Evolutionary conservation across 1,140 invertebrate genomes (phyloP), one percentile per base, ranked within the genome.

Genomic region (Bombus waltoni): DNA sequence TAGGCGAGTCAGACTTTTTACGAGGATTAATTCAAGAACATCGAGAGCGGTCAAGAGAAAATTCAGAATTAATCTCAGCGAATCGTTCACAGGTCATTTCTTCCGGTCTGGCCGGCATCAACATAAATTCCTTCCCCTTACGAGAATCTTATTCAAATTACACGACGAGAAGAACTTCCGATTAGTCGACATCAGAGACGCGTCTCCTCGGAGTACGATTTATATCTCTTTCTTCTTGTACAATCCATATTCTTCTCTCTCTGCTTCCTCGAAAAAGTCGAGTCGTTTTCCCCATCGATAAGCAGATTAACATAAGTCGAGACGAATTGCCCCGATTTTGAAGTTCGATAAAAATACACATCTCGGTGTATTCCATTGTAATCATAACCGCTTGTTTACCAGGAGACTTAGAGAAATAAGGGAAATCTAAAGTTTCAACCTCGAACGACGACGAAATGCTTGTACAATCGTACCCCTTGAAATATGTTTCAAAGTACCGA

Each of bases 31-130:
- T 82, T 71, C 25, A 40, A 57, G 22, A 53, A 53, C 25, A 74
- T 11, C 57, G 38, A 65, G 38, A 66, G 66, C 81, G 68, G 72
- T 38, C 71, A 35, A 32, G 70, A 10, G 59, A 59, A 57, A 72
- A 25, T 70, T 65, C 6, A 18, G 53, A 81, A 90, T 90, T 90
- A 86, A 91, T 91, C 74, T 73, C 47, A 53, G n/a, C 71, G 76
- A 89, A 87, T 83, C 80, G 81, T 93, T 94, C 86, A 93, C 93
- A 87, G 89, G 53, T 92, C 93, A 92, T 94, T 94, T 89, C 88
- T 88, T 87, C 68, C 66, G 77, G 74, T 73, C 82, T 84, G 72
- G 18, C 53, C 32, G 78, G 77, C 87, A 89, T 92, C 87, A 88
- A 81, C 92, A 89, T 93, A 92, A 92, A 92, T 93, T 83, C 87